Conservation (phyloP, 2,113 vertebrate genomes). For the Smithornis capensis region DNA sequence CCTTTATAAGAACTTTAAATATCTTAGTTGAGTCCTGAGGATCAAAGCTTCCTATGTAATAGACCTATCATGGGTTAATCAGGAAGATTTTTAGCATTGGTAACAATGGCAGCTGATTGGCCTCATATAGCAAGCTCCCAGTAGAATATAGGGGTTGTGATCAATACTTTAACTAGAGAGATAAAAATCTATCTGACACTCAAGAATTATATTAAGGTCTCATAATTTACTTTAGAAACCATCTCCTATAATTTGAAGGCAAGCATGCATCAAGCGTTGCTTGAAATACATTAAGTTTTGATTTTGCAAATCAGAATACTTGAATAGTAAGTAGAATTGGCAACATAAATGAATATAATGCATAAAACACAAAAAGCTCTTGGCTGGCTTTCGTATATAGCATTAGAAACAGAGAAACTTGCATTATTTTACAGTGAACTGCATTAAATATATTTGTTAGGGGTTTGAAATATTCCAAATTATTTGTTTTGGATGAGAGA, state of each 20-base stretch:
- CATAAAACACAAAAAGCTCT: slow-evolving; percentile 38
- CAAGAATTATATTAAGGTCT: neutral
- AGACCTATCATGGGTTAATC: neutral
- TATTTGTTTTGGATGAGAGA: slow-evolving; percentile 47
- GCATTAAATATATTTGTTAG: slow-evolving; percentile 38
- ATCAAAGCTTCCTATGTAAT: slow-evolving; percentile 34
- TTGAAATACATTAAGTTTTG: slow-evolving; percentile 30
- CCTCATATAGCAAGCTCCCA: neutral
- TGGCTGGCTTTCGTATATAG: slow-evolving; percentile 32
- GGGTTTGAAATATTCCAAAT: slow-evolving; percentile 39
- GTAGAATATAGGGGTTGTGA: neutral
- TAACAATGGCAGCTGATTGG: slow-evolving; percentile 5
- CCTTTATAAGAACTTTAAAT: slow-evolving; percentile 37
- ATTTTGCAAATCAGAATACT: slow-evolving; percentile 2
- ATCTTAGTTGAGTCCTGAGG: slow-evolving; percentile 37
- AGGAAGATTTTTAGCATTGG: neutral
- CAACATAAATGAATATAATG: slow-evolving; percentile 54
- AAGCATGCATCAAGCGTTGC: neutral
- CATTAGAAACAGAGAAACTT: slow-evolving; percentile 38
- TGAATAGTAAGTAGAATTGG: slow-evolving; percentile 44
- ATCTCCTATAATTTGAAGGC: slow-evolving; percentile 10
- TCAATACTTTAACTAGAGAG: slow-evolving; percentile 31
- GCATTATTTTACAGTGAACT: slow-evolving; percentile 38
- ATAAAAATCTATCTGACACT: slow-evolving; percentile 5
- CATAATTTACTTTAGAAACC: slow-evolving; percentile 28